Evolutionary conservation across 2,113 vertebrate genomes (phyloP), one percentile per base, ranked within the genome.

Genomic region (Chitala chitala): DNA sequence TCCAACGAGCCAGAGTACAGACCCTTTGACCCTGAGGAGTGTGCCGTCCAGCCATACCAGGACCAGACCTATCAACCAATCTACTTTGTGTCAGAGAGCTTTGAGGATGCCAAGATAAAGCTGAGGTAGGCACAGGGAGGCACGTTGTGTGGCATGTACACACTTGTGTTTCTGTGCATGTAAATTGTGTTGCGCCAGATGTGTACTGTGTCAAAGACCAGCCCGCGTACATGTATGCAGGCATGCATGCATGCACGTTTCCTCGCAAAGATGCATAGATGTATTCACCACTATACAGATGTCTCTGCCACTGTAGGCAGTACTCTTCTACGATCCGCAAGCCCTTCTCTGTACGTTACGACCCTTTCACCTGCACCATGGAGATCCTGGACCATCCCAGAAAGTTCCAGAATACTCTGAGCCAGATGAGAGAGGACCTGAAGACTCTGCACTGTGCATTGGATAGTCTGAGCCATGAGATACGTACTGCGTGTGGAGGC

Each of bases 61-160:
- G 92, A 94, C 79, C 86, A 91, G 75, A 85, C 86, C 4, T 95
- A 92, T 84, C 94, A 93, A 80, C 86, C 91, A 0, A 81, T 93
- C 48, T 95, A 93, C 81, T 95, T 94, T 74, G 81, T 95, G 73
- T 91, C 93, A 26, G 91, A 96, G 78, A 94, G 86, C 81, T 88
- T 94, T 54, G 91, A 94, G 84, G 92, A 94, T 4, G 91, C 91
- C 78, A 94, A 91, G 79, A 76, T 78, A 29, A 92, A 93, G 78
- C 65, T 94, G 76, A 86, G 87, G 91, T 93, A 81, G 87, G 82
- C 36, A 1, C 56, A 26, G 13, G 5, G 24, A n/a, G 33, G 26
- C 53, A 42, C 12, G 20, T 20, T n/a, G n/a, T n/a, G n/a, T n/a
- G n/a, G n/a, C n/a, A 51, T 69, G 73, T 33, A 15, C 40, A 42